Conservation (phyloP, 2,113 vertebrate species). For the Ramphastos sulfuratus region DNA sequence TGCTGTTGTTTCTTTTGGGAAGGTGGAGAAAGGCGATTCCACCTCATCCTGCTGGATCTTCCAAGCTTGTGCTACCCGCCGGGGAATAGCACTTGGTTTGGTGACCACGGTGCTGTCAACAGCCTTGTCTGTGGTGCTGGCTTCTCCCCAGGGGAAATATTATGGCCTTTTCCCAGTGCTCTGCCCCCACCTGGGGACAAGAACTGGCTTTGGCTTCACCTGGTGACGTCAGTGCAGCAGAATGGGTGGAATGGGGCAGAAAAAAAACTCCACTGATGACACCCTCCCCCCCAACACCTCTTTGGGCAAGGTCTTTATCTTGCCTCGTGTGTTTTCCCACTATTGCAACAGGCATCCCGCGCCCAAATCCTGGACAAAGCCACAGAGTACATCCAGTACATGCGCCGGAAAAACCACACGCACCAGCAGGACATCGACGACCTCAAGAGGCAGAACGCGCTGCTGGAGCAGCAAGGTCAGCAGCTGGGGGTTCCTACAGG, state of each 20-base stretch:
- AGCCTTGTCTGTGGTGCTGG: not conserved
- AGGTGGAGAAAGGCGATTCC: not conserved
- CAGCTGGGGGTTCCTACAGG: not conserved
- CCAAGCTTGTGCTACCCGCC: too few species aligned
- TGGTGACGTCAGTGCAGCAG: not conserved
- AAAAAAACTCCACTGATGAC: too few species aligned
- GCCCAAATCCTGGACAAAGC: constrained; percentile 99
- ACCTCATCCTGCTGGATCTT: not conserved
- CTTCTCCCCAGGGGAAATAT: too few species aligned
- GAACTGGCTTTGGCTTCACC: not conserved
- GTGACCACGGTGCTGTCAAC: not conserved
- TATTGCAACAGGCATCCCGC: constrained; percentile 92
- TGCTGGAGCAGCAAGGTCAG: constrained; percentile 94
- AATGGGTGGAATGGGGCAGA: too few species aligned
- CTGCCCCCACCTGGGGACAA: not conserved
- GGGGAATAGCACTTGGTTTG: too few species aligned
- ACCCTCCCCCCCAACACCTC: not conserved
- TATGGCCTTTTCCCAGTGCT: not conserved
- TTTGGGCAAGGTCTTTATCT: constrained; percentile 74
- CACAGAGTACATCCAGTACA: constrained; percentile 98
- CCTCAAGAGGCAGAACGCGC: constrained; percentile 92
- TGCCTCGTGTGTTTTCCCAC: constrained; percentile 69
- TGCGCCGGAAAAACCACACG: constrained; percentile 97
- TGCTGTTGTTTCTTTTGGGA: not conserved
- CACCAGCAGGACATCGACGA: constrained; percentile 98